Percentiles rank a stretch among this genome's conserved stretches.
These are phyloP conservation scores for Penaeus chinensis DNA, from an alignment of 1,140 invertebrate species.

Conservation along the genomic window DNA sequence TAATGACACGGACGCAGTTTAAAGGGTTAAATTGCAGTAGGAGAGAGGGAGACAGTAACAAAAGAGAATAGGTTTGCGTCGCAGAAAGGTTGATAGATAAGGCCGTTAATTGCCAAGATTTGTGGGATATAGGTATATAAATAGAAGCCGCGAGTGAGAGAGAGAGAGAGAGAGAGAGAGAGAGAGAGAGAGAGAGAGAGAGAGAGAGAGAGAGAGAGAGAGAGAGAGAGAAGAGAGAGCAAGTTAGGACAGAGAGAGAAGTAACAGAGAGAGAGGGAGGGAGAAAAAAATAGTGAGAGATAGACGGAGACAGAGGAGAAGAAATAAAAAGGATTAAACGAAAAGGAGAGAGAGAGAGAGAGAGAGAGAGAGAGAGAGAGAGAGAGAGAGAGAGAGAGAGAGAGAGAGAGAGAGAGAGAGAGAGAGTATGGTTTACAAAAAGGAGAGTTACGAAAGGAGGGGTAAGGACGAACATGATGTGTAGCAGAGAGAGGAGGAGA, in stretches of 20 bases:
- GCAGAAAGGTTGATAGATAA: background rate
- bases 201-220: background rate
- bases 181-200: background rate
- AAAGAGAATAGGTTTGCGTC: background rate
- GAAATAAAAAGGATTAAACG: no score
- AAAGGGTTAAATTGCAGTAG: background rate
- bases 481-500: no score
- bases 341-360: no score
- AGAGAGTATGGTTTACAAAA: no score
- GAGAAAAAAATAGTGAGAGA: constrained; percentile 27
- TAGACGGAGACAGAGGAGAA: constrained; percentile 1
- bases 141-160: background rate
- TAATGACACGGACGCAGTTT: background rate
- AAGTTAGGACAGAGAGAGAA: background rate
- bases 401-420: no score
- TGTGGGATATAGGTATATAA: background rate
- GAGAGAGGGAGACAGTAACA: background rate
- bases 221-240: background rate
- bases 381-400: no score
- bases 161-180: background rate
- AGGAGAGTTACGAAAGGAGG: no score
- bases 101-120: background rate
- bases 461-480: no score
- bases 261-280: constrained; percentile 9
- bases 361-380: no score